Percentiles rank a stretch among this genome's conserved stretches.
Conservation (phyloP, 53 echinoderm and acorn worm genomes). For the Temnopleurus reevesii region DNA sequence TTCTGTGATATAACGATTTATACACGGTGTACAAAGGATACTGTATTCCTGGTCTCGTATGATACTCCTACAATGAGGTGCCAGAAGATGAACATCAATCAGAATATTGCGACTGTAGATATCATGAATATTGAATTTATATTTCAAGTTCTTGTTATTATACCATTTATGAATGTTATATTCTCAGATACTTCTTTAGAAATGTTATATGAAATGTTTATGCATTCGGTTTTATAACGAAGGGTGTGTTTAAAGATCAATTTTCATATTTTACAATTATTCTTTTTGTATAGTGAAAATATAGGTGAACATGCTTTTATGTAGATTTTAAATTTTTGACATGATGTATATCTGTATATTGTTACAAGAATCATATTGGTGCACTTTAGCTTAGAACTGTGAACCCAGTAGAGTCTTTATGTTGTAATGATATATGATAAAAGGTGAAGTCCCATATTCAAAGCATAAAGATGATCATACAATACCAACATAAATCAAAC, state of each 20-base stretch:
- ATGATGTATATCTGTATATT: no score
- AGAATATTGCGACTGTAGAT: neutral
- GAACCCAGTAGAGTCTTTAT: no score
- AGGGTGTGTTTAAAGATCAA: neutral
- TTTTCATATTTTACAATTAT: neutral
- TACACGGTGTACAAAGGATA: neutral
- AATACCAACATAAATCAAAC: no score
- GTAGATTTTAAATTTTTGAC: no score
- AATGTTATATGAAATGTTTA: conserved; percentile 19
- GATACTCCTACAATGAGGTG: neutral
- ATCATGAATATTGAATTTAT: neutral
- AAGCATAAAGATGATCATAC: no score
- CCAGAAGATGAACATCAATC: no score
- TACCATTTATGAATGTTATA: neutral
- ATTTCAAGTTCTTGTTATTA: neutral
- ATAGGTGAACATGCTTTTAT: no score
- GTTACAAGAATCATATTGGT: no score
- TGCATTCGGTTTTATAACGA: neutral
- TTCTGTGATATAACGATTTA: neutral
- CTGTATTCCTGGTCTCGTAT: neutral
- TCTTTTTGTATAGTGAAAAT: no score
- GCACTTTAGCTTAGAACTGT: no score
- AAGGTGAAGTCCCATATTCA: no score
- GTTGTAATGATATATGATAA: no score
- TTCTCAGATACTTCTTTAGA: neutral